Conservation (phyloP, 1,140 invertebrate species). For the Galendromus occidentalis region DNA sequence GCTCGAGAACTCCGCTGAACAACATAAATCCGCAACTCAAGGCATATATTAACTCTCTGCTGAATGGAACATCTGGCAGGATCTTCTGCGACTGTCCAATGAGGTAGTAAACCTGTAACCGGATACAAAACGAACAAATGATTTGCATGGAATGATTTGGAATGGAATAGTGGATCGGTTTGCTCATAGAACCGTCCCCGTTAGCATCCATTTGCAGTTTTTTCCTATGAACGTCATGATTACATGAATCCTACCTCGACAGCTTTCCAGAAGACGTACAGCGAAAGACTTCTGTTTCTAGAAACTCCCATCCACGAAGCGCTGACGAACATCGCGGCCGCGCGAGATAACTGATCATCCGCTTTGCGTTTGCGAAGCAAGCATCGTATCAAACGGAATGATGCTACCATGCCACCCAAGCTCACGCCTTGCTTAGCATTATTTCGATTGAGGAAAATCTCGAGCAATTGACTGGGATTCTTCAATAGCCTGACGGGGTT, state of each 20-base stretch:
- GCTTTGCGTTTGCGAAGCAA: not conserved
- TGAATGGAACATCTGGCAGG: not conserved
- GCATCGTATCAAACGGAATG: not conserved
- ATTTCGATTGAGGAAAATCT: no score
- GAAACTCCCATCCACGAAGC: not conserved
- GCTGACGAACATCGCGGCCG: not conserved
- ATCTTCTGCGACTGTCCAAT: not conserved
- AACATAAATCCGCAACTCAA: not conserved
- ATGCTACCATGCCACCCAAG: not conserved
- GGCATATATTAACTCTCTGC: not conserved
- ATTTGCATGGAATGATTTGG: no score
- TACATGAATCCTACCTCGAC: not conserved
- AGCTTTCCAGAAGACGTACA: not conserved
- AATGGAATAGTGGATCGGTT: no score
- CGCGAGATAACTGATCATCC: not conserved
- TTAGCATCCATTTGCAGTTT: no score
- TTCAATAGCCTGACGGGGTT: no score
- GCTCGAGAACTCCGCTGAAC: not conserved
- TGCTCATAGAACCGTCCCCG: no score
- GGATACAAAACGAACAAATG: not conserved
- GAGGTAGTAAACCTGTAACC: not conserved
- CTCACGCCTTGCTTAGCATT: not conserved
- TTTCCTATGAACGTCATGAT: not conserved
- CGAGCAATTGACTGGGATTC: no score
- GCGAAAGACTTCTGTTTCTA: not conserved